These are phyloP conservation scores for Hypselothyrea guttata DNA, from an alignment of 2,888 invertebrate genomes.

Conservation along the genomic window DNA sequence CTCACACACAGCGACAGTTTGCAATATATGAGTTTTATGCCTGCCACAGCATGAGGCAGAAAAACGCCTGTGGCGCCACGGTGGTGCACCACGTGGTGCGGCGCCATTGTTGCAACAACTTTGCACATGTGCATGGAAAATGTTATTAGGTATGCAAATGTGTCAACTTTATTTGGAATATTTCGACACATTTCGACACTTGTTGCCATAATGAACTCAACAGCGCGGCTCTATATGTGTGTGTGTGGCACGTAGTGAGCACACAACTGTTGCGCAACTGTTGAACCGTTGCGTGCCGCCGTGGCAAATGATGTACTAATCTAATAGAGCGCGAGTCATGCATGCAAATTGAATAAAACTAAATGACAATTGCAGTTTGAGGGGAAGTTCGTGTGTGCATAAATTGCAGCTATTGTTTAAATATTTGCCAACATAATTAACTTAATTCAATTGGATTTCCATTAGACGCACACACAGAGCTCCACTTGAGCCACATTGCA, in stretches of 20 bases:
- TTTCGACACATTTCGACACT: constrained; percentile 79
- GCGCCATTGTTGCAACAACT: constrained; percentile 40
- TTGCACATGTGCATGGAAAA: constrained; percentile 65
- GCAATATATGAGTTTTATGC: constrained; percentile 26
- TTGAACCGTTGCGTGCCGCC: constrained; percentile 40
- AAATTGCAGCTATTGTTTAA: constrained; percentile 80
- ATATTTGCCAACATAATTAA: constrained; percentile 82
- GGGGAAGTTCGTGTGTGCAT: constrained; percentile 31
- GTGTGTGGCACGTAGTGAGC: constrained; percentile 35
- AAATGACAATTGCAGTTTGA: constrained; percentile 49
- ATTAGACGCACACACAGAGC: constrained; percentile 65
- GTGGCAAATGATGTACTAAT: constrained; percentile 55
- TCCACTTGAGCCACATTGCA: constrained; percentile 20
- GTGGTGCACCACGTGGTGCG: constrained; percentile 5
- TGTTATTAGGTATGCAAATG: constrained; percentile 81
- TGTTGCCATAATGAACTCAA: constrained; percentile 77
- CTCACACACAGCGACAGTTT: constrained; percentile 1
- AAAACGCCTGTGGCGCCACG: constrained; percentile 18
- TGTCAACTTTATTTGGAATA: constrained; percentile 80
- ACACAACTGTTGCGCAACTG: constrained; percentile 67
- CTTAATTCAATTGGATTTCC: constrained; percentile 82
- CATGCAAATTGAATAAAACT: constrained; percentile 66
- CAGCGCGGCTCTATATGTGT: constrained; percentile 18
- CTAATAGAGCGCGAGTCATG: constrained; percentile 49
- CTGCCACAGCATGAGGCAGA: constrained; percentile 28